Conservation (phyloP, 1,140 invertebrate species). For the Lepidostoma basale region DNA sequence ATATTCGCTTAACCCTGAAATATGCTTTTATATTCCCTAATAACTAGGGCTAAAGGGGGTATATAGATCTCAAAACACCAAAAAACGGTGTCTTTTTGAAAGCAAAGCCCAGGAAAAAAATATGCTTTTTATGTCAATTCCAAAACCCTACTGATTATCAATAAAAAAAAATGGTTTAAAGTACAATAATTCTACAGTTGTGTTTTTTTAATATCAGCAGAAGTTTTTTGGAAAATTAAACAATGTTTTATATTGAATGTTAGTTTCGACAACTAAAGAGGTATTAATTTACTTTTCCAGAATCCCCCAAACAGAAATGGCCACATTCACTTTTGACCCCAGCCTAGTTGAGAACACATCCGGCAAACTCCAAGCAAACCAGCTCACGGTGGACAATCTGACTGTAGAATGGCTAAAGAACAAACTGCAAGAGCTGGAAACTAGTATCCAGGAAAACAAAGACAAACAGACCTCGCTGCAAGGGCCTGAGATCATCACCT, state of each 20-base stretch:
- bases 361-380: constrained; percentile 79
- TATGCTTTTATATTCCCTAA: too few relatives aligned
- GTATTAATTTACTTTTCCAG: constrained; percentile 59
- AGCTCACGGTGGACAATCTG: constrained; percentile 87
- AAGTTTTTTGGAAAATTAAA: not conserved
- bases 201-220: too few relatives aligned
- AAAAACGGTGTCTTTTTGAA: too few relatives aligned
- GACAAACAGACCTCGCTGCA: constrained; percentile 64
- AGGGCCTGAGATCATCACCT: constrained; percentile 58
- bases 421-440: constrained; percentile 78
- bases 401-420: constrained; percentile 85
- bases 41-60: too few relatives aligned
- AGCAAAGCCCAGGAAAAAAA: too few relatives aligned
- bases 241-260: not conserved
- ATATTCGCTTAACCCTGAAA: too few relatives aligned
- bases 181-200: not conserved
- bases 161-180: not conserved
- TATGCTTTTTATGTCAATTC: not conserved
- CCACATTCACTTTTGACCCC: constrained; percentile 83
- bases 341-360: constrained; percentile 83
- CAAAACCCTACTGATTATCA: not conserved
- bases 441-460: constrained; percentile 70
- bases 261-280: too few relatives aligned
- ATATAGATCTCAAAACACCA: too few relatives aligned
- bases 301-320: constrained; percentile 73